A percentile compares a stretch with the other conserved stretches of the same genome.
Conservation (phyloP, 2,888 invertebrate genomes). For the Elgonia sp. region DNA sequence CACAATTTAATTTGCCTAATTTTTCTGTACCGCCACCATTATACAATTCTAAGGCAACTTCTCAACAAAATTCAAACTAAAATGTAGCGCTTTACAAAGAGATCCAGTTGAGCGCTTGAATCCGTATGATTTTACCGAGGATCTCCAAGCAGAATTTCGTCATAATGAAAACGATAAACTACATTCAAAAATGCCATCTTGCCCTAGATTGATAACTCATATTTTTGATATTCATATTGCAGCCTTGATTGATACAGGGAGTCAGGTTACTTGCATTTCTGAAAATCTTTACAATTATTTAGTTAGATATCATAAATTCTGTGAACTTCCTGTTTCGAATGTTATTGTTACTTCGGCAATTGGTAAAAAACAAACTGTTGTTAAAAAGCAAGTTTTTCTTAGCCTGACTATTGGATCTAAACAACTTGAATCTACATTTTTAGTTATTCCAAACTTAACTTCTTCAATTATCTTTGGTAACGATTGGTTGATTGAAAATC, state of each 20-base stretch:
- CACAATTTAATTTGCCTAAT: neutral
- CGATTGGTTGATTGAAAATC: too few relatives aligned
- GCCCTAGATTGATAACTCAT: conserved; percentile 26
- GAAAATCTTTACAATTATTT: conserved; percentile 62
- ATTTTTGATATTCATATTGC: conserved; percentile 36
- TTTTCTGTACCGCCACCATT: neutral
- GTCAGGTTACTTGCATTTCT: conserved; percentile 74
- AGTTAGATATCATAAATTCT: conserved; percentile 18
- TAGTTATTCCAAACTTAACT: conserved; percentile 35
- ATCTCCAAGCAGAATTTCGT: neutral
- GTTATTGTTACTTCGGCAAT: conserved; percentile 60
- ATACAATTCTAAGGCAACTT: neutral
- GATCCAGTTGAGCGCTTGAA: conserved; percentile 37
- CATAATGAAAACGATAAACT: too few relatives aligned
- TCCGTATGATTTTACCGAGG: neutral
- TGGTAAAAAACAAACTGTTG: conserved; percentile 58
- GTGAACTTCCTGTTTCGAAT: conserved; percentile 66
- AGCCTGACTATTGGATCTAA: conserved; percentile 11
- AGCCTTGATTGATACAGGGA: conserved; percentile 72
- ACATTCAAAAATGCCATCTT: neutral
- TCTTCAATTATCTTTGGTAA: conserved; percentile 39
- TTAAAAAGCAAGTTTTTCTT: conserved; percentile 48
- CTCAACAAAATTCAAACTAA: neutral
- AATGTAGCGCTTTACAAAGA: conserved; percentile 28
- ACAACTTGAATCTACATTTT: conserved; percentile 2